A percentile compares a stretch with the other conserved stretches of the same genome.
Evolutionary conservation across 2,888 invertebrate species (phyloP).

Genomic region (Choreutis nemorana): DNA sequence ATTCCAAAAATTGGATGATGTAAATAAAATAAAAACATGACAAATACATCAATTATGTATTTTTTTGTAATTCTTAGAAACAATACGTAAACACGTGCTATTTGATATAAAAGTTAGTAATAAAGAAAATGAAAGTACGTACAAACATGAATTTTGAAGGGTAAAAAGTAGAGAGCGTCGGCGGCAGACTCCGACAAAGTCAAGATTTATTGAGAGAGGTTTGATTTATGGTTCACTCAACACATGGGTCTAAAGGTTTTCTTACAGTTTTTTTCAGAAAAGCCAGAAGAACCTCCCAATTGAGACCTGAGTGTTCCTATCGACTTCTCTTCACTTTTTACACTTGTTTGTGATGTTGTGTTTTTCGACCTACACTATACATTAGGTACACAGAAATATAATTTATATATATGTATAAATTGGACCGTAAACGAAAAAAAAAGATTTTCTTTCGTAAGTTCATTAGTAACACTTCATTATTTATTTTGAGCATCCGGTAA

Average conservation of each 20-base stretch:
- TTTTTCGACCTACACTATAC: background rate
- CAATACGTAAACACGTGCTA: too few relatives aligned
- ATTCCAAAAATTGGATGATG: too few relatives aligned
- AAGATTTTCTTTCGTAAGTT: too few relatives aligned
- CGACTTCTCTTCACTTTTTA: background rate
- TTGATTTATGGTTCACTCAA: constrained; percentile 56
- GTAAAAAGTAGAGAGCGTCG: constrained; percentile 19
- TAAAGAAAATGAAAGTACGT: too few relatives aligned
- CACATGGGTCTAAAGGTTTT: constrained; percentile 50
- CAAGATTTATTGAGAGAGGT: constrained; percentile 54
- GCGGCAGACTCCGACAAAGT: constrained; percentile 38
- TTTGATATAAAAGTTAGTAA: too few relatives aligned
- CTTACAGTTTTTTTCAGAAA: constrained; percentile 45
- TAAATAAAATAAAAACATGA: too few relatives aligned
- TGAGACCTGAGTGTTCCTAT: constrained; percentile 16
- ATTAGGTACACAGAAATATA: background rate
- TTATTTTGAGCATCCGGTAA: too few relatives aligned
- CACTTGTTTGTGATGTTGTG: background rate
- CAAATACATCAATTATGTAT: too few relatives aligned
- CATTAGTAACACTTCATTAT: too few relatives aligned
- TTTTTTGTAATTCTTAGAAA: too few relatives aligned
- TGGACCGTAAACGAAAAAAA: background rate
- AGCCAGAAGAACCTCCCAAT: constrained; percentile 34
- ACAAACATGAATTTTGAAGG: too few relatives aligned
- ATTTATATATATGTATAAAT: background rate